Percentiles rank a stretch among this genome's conserved stretches.
Conservation (phyloP, 2,888 invertebrate species). For the Chorisops tibialis region DNA sequence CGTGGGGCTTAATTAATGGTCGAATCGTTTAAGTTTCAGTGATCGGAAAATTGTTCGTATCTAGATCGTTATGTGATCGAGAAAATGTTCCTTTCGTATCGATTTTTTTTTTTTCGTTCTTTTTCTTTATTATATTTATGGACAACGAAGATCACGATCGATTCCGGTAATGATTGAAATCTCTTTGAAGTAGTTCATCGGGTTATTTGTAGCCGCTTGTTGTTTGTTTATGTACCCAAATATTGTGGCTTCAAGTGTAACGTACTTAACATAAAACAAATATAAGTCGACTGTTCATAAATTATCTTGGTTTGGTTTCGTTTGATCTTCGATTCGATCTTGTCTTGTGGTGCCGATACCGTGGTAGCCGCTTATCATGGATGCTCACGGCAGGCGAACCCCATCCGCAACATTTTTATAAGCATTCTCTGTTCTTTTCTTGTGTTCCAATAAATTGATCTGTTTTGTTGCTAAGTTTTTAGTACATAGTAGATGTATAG, state of each 20-base stretch:
- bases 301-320: slow-evolving; percentile 14
- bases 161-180: slow-evolving; percentile 24
- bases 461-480: slow-evolving; percentile 8
- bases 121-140: slow-evolving; percentile 17
- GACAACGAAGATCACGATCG: slow-evolving; percentile 22
- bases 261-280: slow-evolving; percentile 24
- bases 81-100: neutral
- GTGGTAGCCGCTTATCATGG: too few relatives aligned
- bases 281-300: slow-evolving; percentile 20
- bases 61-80: neutral
- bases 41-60: slow-evolving; percentile 7
- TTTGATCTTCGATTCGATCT: slow-evolving; percentile 13
- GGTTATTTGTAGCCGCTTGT: slow-evolving; percentile 25
- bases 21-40: slow-evolving; percentile 10
- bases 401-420: too few relatives aligned
- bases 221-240: slow-evolving; percentile 26
- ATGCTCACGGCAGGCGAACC: too few relatives aligned
- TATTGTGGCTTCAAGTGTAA: slow-evolving; percentile 24
- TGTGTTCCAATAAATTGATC: slow-evolving; percentile 4
- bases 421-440: neutral
- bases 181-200: slow-evolving; percentile 25
- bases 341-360: slow-evolving; percentile 6
- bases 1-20: slow-evolving; percentile 23
- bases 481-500: too few relatives aligned
- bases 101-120: neutral